These are phyloP conservation scores for Caenorhabditis sp. DNA, from an alignment of 2,888 invertebrate species.

Conservation along the genomic window DNA sequence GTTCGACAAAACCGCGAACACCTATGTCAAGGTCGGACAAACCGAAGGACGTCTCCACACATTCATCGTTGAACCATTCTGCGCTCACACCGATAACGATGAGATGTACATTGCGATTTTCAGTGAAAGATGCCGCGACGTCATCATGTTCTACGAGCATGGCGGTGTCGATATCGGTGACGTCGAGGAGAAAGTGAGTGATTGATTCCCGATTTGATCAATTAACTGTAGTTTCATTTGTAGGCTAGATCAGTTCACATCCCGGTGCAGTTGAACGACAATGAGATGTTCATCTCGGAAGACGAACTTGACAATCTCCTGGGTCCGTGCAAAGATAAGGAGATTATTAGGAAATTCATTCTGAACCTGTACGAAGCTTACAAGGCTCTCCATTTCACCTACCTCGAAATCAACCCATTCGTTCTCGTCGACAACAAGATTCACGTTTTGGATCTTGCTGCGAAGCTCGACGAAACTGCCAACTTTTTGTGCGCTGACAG, in stretches of 20 bases:
- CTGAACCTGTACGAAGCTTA: slow-evolving; percentile 91
- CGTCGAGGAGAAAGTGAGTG: slow-evolving; percentile 89
- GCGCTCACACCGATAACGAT: slow-evolving; percentile 86
- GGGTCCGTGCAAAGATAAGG: slow-evolving; percentile 23
- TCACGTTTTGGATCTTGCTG: slow-evolving; percentile 95
- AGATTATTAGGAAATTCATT: slow-evolving; percentile 87
- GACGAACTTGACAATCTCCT: slow-evolving; percentile 45
- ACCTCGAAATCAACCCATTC: slow-evolving; percentile 98
- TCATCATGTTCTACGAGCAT: slow-evolving; percentile 96
- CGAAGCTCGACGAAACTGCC: slow-evolving; percentile 97
- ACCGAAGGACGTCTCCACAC: slow-evolving; percentile 92
- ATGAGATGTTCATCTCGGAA: slow-evolving; percentile 68
- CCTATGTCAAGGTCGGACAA: slow-evolving; percentile 87
- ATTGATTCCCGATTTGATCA: not conserved
- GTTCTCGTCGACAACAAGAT: slow-evolving; percentile 89
- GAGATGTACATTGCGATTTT: slow-evolving; percentile 98
- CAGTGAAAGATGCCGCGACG: slow-evolving; percentile 89
- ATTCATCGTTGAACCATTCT: slow-evolving; percentile 97
- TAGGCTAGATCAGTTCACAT: slow-evolving; percentile 73
- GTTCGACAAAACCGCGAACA: slow-evolving; percentile 88
- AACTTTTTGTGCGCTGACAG: slow-evolving; percentile 96
- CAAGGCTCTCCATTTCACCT: slow-evolving; percentile 95
- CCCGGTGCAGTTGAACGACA: slow-evolving; percentile 73
- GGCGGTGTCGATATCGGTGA: slow-evolving; percentile 98
- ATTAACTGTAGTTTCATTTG: not conserved